phyloP scores from a whole-genome alignment of 2,797 vertebrate genomes.

The Falco cherrug region DNA sequence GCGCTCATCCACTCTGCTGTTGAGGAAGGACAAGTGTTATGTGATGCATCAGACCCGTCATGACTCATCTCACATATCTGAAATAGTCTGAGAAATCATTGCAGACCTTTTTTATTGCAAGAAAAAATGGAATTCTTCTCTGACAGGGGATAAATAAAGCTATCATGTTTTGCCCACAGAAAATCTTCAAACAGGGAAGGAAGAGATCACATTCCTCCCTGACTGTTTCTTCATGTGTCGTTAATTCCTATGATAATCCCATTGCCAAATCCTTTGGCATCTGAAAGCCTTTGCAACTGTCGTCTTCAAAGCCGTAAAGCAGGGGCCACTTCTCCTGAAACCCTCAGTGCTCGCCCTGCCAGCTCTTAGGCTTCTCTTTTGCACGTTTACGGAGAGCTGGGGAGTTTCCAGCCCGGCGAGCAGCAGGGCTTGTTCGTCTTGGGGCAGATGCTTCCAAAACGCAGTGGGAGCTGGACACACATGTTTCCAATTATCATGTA shows the following conservation, averaged over 20 bases:
- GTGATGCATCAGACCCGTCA: rapidly evolving
- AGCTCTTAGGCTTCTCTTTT: background rate
- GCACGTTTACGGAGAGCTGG: background rate
- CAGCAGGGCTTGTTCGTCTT: background rate
- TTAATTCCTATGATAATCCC: background rate
- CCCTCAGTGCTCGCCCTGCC: rapidly evolving
- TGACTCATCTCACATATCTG: background rate
- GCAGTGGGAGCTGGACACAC: background rate
- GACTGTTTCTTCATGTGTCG: background rate
- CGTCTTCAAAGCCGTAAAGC: background rate
- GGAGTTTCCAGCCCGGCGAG: background rate
- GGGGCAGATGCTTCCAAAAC: constrained; percentile 37
- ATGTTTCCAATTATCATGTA: constrained; percentile 39
- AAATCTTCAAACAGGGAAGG: background rate
- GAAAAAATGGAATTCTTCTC: background rate
- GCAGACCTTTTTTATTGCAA: background rate
- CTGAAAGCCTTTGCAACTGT: background rate
- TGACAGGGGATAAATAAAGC: background rate
- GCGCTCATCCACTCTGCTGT: background rate
- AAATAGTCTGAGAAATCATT: constrained; percentile 1
- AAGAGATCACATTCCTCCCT: background rate
- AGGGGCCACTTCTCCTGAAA: background rate
- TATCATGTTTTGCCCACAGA: background rate
- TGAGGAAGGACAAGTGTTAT: background rate
- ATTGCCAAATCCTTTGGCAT: background rate